Evolutionary conservation across 1,140 invertebrate genomes (phyloP), one percentile per base, ranked within the genome.

Genomic region (Anoplophora glabripennis): DNA sequence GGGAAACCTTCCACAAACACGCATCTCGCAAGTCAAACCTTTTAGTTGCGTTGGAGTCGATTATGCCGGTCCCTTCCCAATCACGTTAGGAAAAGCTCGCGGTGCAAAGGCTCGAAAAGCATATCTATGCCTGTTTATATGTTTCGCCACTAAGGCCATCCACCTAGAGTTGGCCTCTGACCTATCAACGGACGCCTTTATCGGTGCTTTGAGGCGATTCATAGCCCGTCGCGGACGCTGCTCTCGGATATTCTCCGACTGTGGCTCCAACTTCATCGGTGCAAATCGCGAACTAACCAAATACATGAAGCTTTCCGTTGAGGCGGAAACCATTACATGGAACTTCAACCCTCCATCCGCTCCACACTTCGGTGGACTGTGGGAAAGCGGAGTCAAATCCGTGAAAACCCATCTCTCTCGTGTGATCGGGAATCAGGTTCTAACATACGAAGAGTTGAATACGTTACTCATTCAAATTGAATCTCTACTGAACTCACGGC

Each of bases 81-180:
- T 53, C 3, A 59, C 44, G 1, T 21, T 48, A 28, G 34, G 34
- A 17, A 4, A 34, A 11, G 14, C 14, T 44, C 36, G 55, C 3
- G 49, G 47, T 10, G 38, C 9, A 14, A 53, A 66, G 37, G 33
- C 60, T 5, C 59, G 42, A 14, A 77, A 77, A 57, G 45, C 62
- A 2, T 78, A 72, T 47, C 63, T 73, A 1, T 72, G 67, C 1
- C 7, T 81, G 7, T 76, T 78, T 41, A 70, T 73, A 0, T 77
- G 76, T 38, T 45, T 62, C 37, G 69, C 54, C 40, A 73, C 67
- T 7, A 61, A 77, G 52, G 78, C 76, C 0, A 65, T 80, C 1
- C 77, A 81, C 55, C 11, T 80, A 1, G 78, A 80, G 52, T 11
- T 75, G 0, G 72, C 65, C 0, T 57, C 61, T 11, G 69, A 66